Conservation (phyloP, 2,888 invertebrate genomes). For the Agrochola lychnidis region DNA sequence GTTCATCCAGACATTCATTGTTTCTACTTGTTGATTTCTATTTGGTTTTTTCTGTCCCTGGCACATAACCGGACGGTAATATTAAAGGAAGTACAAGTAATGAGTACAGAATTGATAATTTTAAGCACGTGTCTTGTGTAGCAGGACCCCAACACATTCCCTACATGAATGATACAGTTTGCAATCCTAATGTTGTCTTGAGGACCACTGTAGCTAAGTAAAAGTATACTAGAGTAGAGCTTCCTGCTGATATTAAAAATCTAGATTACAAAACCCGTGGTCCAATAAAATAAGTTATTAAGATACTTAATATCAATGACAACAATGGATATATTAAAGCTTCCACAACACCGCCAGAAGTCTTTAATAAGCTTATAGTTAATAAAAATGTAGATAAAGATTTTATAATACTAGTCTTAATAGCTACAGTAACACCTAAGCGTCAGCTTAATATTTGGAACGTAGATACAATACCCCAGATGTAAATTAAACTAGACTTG, state of each 20-base stretch:
- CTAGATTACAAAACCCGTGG: slow-evolving; percentile 64
- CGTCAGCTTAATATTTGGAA: slow-evolving; percentile 70
- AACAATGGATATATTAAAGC: slow-evolving; percentile 78
- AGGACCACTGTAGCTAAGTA: slow-evolving; percentile 81
- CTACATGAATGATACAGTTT: slow-evolving; percentile 77
- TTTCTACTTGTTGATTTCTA: slow-evolving; percentile 84
- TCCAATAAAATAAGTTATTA: slow-evolving; percentile 63
- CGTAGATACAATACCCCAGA: slow-evolving; percentile 58
- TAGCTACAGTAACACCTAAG: slow-evolving; percentile 73
- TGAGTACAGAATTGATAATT: slow-evolving; percentile 87
- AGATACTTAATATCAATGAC: slow-evolving; percentile 71
- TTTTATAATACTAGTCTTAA: slow-evolving; percentile 68
- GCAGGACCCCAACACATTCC: slow-evolving; percentile 85
- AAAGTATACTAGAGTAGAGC: slow-evolving; percentile 77
- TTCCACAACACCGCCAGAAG: slow-evolving; percentile 81
- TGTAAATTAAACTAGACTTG: slow-evolving; percentile 49
- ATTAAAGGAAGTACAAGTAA: slow-evolving; percentile 90
- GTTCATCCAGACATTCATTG: slow-evolving; percentile 70
- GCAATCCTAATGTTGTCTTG: slow-evolving; percentile 83
- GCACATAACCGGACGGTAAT: slow-evolving; percentile 85
- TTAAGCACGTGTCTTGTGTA: slow-evolving; percentile 89
- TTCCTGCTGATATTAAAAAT: slow-evolving; percentile 70
- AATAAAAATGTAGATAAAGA: slow-evolving; percentile 71
- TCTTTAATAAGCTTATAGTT: slow-evolving; percentile 76
- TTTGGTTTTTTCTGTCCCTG: slow-evolving; percentile 86